Conservation (phyloP, 2,113 vertebrate species). For the Monopterus albus region DNA sequence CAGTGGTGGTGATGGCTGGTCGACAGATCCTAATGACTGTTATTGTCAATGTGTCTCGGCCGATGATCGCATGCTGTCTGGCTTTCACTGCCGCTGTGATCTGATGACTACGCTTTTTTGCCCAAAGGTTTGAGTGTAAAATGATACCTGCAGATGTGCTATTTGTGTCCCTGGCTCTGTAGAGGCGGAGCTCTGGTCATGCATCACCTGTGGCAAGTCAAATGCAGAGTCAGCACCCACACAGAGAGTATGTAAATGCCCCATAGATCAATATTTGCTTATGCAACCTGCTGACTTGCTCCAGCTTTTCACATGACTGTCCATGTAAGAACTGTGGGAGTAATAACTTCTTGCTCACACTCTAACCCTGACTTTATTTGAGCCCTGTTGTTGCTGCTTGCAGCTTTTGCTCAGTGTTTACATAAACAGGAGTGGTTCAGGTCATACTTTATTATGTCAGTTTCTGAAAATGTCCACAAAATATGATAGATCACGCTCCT, state of each 20-base stretch:
- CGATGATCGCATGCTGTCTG: conserved; percentile 54
- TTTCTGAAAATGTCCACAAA: conserved; percentile 20
- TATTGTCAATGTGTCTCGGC: conserved; percentile 60
- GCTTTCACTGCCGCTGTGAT: conserved; percentile 61
- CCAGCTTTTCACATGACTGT: conserved; percentile 20
- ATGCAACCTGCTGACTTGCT: conserved; percentile 38
- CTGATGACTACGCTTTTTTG: conserved; percentile 76
- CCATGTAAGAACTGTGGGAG: background rate
- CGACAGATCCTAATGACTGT: conserved; percentile 75
- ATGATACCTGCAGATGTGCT: conserved; percentile 66
- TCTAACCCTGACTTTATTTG: background rate
- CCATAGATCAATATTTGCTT: conserved; percentile 62
- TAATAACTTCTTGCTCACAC: background rate
- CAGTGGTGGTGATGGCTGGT: conserved; percentile 24
- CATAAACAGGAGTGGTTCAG: background rate
- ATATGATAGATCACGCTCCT: conserved; percentile 25
- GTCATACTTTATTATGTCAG: conserved; percentile 16
- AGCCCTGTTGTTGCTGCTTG: background rate
- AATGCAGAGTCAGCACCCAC: conserved; percentile 34
- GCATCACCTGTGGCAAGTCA: conserved; percentile 64
- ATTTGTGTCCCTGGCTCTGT: conserved; percentile 80
- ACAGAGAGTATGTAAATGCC: conserved; percentile 50
- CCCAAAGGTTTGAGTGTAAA: conserved; percentile 70
- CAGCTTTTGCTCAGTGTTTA: background rate
- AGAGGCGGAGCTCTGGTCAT: conserved; percentile 72